phyloP scores from a whole-genome alignment of 2,797 vertebrate genomes.

The Rhodeus uyekii region DNA sequence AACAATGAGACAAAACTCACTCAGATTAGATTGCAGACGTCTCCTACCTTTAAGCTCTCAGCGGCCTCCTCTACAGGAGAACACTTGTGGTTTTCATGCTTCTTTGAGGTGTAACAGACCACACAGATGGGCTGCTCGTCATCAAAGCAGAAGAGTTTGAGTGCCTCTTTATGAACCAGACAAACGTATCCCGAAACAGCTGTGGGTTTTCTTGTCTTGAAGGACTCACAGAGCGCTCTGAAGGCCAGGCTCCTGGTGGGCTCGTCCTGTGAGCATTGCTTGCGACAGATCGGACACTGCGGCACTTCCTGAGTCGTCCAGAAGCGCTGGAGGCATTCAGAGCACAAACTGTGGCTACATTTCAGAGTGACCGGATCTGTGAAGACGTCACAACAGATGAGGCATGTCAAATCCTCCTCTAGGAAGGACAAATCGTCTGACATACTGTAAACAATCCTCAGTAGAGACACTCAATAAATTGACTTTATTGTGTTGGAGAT shows the following conservation, averaged over 20 bases:
- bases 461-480: not conserved
- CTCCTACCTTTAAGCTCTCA: conserved; percentile 41
- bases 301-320: conserved; percentile 61
- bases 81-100: conserved; percentile 74
- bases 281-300: conserved; percentile 71
- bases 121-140: conserved; percentile 76
- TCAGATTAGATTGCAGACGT: not conserved
- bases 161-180: conserved; percentile 67
- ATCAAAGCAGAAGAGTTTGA: conserved; percentile 74
- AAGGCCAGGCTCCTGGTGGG: conserved; percentile 50
- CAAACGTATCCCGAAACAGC: conserved; percentile 50
- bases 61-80: conserved; percentile 71
- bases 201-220: not conserved
- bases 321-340: conserved; percentile 65
- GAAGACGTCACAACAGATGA: conserved; percentile 76
- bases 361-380: conserved; percentile 70
- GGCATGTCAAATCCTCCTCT: conserved; percentile 69
- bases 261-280: conserved; percentile 22
- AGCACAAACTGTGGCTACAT: conserved; percentile 79
- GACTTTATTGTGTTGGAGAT: not conserved
- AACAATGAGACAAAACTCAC: not conserved
- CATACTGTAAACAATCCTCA: conserved; percentile 19
- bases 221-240: conserved; percentile 42
- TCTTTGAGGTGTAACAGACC: conserved; percentile 75
- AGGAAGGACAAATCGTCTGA: not conserved